Evolutionary conservation across 2,888 invertebrate species (phyloP), one percentile per base, ranked within the genome.

Genomic region (Lepidonotus clava): DNA sequence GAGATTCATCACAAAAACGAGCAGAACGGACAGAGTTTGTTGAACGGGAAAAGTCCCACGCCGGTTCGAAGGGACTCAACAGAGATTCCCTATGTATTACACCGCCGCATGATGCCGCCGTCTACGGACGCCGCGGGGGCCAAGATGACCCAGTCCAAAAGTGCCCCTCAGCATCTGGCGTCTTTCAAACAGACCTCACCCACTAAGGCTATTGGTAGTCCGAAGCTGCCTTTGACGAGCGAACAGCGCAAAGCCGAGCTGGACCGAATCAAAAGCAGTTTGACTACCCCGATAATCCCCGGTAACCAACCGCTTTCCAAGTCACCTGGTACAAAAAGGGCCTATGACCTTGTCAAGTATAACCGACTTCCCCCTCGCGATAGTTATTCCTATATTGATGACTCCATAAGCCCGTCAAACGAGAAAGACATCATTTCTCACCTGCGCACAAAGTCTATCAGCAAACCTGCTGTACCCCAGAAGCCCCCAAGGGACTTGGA

Each of bases 341-440:
- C 86, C 24, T 88, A 88, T 80, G 89, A 90, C 36, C 89, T 89
- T 32, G 88, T 90, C 4, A 46, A 84, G 32, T 89, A 83, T 80
- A 88, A 76, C 46, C 86, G 87, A 66, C 87, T 95, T 14, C 92
- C 94, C 8, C 91, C 92, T 18, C 91, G 90, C 76, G 91, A 92
- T 87, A 93, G 93, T 87, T 94, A 90, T 86, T 94, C 94, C 0
- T 92, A 91, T 85, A 91, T 92, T 18, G 94, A 94, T 91, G 94
- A 94, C 89, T 93, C 94, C 0, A 90, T 93, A 4, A 93, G 92
- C 87, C 92, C 93, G 21, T 91, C 92, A 1, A 88, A 61, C 8
- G 89, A 89, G 38, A 87, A 88, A 32, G 87, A 86, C 34, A 51
- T 87, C 61, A 76, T 89, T 66, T 56, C 77, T 8, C 38, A 80